Percentiles rank a stretch among this genome's conserved stretches.
Conservation (phyloP, 2,888 invertebrate species). For the Myathropa florea region DNA sequence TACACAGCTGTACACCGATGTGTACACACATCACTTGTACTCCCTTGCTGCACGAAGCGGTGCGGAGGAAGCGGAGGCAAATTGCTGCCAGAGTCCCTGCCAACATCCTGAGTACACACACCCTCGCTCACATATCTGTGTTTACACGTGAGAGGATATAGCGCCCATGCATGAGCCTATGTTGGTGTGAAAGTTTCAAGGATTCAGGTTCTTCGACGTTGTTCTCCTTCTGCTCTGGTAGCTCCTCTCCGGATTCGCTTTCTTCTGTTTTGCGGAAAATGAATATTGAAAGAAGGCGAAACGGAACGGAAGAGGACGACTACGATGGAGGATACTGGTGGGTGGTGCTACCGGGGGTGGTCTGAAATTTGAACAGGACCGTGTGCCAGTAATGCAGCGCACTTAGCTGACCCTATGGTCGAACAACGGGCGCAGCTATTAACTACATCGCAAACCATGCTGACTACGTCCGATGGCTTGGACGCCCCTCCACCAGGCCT, state of each 20-base stretch:
- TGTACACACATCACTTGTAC: conserved; percentile 4
- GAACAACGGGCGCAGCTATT: neutral
- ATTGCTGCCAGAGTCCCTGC: conserved; percentile 38
- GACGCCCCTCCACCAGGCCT: neutral
- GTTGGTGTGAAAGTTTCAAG: conserved; percentile 68
- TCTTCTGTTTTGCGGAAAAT: conserved; percentile 29
- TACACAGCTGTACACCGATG: conserved; percentile 8
- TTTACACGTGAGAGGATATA: conserved; percentile 52
- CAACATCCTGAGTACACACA: conserved; percentile 55
- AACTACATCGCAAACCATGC: neutral
- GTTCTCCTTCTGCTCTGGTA: conserved; percentile 9
- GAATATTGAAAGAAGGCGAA: conserved; percentile 38
- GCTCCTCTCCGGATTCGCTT: neutral
- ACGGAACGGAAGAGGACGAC: neutral
- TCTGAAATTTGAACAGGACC: neutral
- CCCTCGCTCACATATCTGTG: conserved; percentile 33
- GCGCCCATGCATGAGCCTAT: conserved; percentile 38
- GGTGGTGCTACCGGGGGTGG: neutral
- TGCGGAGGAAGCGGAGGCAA: neutral
- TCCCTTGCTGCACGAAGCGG: neutral
- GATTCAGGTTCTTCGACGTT: conserved; percentile 50
- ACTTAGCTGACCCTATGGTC: conserved; percentile 35
- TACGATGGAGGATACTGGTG: neutral
- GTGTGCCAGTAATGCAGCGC: conserved; percentile 39
- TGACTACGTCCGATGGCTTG: neutral